Evolutionary conservation across 2,888 invertebrate genomes (phyloP).

Genomic region (Leuctra nigra): DNA sequence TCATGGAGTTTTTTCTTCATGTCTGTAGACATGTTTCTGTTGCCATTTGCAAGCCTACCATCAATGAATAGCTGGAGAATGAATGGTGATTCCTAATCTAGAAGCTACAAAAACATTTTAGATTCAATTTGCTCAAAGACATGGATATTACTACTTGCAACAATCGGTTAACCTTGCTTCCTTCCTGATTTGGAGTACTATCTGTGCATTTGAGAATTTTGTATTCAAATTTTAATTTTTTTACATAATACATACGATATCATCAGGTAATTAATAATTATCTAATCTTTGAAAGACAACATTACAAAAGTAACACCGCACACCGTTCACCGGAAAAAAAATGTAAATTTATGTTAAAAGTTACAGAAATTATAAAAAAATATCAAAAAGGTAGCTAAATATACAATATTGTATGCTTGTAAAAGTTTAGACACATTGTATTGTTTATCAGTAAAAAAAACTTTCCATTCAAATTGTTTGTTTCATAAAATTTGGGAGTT

Average conservation of each 20-base stretch:
- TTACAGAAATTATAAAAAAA: constrained; percentile 18
- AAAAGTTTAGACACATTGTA: constrained; percentile 26
- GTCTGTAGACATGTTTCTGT: background rate
- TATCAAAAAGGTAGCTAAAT: constrained; percentile 25
- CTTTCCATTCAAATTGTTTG: constrained; percentile 25
- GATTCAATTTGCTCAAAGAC: constrained; percentile 11
- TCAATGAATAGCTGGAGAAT: background rate
- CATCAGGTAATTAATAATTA: background rate
- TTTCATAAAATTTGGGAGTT: constrained; percentile 13
- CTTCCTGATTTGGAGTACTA: too few relatives aligned
- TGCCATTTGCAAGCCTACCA: background rate
- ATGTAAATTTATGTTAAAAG: constrained; percentile 13
- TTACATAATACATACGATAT: background rate
- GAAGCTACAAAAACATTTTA: background rate
- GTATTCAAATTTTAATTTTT: constrained; percentile 4
- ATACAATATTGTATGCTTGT: constrained; percentile 26
- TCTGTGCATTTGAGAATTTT: constrained; percentile 6
- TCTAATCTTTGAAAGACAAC: background rate
- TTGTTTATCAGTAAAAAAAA: constrained; percentile 27
- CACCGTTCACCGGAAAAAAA: constrained; percentile 10
- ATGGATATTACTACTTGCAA: background rate
- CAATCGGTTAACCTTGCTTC: constrained; percentile 1
- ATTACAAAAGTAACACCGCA: constrained; percentile 5
- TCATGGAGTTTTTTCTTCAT: background rate
- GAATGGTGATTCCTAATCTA: constrained; percentile 3